These are phyloP conservation scores for Chaetodon trifasciatus DNA, from an alignment of 2,797 vertebrate species.

Conservation along the genomic window DNA sequence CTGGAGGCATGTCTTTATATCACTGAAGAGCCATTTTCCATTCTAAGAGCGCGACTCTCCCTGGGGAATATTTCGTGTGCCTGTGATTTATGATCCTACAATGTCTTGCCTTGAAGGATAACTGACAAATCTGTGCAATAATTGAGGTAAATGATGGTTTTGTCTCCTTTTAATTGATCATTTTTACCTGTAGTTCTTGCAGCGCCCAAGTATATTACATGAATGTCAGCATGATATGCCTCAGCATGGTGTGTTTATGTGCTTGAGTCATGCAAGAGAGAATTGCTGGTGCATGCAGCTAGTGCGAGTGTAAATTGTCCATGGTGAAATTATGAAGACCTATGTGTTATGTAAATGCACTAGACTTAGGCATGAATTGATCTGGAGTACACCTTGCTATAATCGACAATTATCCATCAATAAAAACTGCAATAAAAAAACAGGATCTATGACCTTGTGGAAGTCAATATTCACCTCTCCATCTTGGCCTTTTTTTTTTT, in stretches of 20 bases:
- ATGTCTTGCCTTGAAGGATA: constrained; percentile 72
- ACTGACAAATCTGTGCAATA: constrained; percentile 78
- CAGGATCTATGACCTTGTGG: constrained; percentile 24
- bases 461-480: background rate
- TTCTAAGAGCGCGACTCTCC: constrained; percentile 64
- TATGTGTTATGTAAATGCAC: constrained; percentile 23
- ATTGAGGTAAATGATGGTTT: constrained; percentile 82
- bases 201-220: constrained; percentile 4
- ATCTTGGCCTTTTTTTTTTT: background rate
- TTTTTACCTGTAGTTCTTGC: constrained; percentile 54
- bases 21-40: constrained; percentile 70
- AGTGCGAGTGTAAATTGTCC: constrained; percentile 13
- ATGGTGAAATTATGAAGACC: constrained; percentile 7
- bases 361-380: constrained; percentile 32
- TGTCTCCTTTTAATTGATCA: constrained; percentile 61
- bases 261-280: background rate
- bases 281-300: constrained; percentile 9
- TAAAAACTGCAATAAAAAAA: constrained; percentile 28
- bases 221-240: constrained; percentile 12
- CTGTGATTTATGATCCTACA: constrained; percentile 77
- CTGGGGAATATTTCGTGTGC: constrained; percentile 65
- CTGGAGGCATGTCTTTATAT: constrained; percentile 70
- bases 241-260: constrained; percentile 14
- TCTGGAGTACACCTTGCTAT: constrained; percentile 19
- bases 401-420: constrained; percentile 24